phyloP scores from a whole-genome alignment of 1,140 invertebrate species.

The Eueides isabella region DNA sequence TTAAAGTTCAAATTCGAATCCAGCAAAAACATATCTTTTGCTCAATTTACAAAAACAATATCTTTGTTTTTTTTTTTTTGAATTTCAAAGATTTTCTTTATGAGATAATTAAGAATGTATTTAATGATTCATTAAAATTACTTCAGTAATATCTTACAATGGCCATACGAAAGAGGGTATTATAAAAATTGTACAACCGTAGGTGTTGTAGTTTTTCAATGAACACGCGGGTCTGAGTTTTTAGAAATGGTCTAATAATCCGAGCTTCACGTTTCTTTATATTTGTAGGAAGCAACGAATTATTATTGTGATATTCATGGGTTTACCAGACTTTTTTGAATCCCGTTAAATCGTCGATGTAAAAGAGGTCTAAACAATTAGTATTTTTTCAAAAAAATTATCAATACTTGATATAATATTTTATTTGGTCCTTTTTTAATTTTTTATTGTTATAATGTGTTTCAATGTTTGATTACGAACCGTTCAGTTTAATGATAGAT shows the following conservation, averaged over 20 bases:
- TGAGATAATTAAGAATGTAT: too few species aligned
- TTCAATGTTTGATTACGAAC: neutral
- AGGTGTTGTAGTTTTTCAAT: neutral
- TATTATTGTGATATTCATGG: conserved; percentile 50
- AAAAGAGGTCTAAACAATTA: neutral
- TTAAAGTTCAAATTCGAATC: too few species aligned
- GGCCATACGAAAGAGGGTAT: neutral
- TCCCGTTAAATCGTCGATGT: neutral
- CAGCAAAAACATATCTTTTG: too few species aligned
- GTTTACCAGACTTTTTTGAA: conserved; percentile 41
- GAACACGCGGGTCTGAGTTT: neutral
- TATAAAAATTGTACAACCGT: neutral
- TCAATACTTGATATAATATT: too few species aligned
- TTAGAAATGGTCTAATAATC: neutral
- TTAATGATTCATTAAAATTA: neutral
- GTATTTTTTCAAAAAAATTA: neutral
- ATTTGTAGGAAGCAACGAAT: conserved; percentile 48
- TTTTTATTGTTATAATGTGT: neutral
- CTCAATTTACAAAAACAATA: too few species aligned
- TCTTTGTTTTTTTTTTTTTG: too few species aligned
- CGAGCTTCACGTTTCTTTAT: conserved; percentile 41
- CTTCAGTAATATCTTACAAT: neutral
- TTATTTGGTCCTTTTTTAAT: too few species aligned
- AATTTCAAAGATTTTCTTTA: too few species aligned
- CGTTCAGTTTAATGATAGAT: neutral